Evolutionary conservation across 2,888 invertebrate genomes (phyloP), one percentile per base, ranked within the genome.

Genomic region (Agrypnus murinus): DNA sequence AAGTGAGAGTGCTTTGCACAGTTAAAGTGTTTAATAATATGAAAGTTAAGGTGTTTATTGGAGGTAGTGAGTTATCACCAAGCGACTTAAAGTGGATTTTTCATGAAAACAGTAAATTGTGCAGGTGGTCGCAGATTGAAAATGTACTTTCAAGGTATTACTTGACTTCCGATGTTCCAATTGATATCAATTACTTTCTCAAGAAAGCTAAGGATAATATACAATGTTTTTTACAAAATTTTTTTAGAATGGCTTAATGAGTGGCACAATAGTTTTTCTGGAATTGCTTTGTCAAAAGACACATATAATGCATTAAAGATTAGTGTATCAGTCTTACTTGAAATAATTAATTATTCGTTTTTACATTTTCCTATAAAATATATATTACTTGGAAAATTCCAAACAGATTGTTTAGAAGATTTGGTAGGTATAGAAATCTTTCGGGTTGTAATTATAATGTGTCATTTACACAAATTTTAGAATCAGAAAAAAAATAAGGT

Each of bases 371-470:
- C 38, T 12, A n/a, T 68, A 25, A 10, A 53, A 10, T 68, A 68
- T 12, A 14, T 65, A 14, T 62, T 19, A 65, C n/a, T 43, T 17
- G 59, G 72, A 4, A 74, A 72, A 63, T 70, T 74, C 36, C 72
- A 74, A 50, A 72, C 72, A 12, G 69, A 72, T 12, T 55, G 59
- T 59, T 15, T 72, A 8, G 72, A 74, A 64, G 67, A 48, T 74
- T 72, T 59, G 59, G 70, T 15, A 15, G 17, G n/a, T 72, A 72
- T 58, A 55, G 63, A 19, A 15, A 36, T n/a, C 19, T 72, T 17
- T 67, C 70, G 34, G 70, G 72, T 10, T 63, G 62, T 32, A 65
- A 64, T 57, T 74, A 70, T 43, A 46, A 69, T 19, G 62, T 72
- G n/a, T 72, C 69, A 10, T n/a, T n/a, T n/a, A 34, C 32, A 12